phyloP scores from a whole-genome alignment of 2,888 invertebrate genomes.

The Clostera curtula region DNA sequence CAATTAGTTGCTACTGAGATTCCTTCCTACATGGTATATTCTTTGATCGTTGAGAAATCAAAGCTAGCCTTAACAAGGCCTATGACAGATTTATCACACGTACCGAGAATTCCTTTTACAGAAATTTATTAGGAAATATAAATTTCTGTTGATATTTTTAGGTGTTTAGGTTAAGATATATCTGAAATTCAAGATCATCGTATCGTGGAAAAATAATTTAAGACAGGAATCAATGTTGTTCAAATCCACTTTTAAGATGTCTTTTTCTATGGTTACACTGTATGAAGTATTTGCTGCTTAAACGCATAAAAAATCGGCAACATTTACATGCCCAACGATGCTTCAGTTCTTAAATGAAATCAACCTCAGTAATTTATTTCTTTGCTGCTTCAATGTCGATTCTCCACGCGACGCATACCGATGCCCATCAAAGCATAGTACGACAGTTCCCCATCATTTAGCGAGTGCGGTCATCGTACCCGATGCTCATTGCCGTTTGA shows the following conservation, averaged over 20 bases:
- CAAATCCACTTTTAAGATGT: no score
- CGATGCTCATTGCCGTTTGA: conserved; percentile 62
- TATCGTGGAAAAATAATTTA: no score
- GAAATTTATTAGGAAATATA: conserved; percentile 12
- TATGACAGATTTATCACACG: conserved; percentile 64
- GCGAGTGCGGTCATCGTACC: conserved; percentile 63
- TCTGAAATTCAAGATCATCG: no score
- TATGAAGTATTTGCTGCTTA: conserved; percentile 1
- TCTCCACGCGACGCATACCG: conserved; percentile 38
- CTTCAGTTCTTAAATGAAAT: conserved; percentile 11
- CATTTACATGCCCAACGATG: conserved; percentile 8
- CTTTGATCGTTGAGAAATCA: conserved; percentile 65
- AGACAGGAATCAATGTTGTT: no score
- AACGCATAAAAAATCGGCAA: conserved; percentile 9
- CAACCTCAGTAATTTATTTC: conserved; percentile 23
- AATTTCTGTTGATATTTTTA: no score
- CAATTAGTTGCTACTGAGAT: conserved; percentile 61
- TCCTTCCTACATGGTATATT: conserved; percentile 38
- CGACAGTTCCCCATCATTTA: conserved; percentile 61
- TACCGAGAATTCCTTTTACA: conserved; percentile 45
- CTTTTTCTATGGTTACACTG: conserved; percentile 5
- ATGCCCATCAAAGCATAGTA: conserved; percentile 30
- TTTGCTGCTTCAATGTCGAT: conserved; percentile 26
- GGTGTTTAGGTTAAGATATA: no score
- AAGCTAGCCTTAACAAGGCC: conserved; percentile 59